Percentiles rank a stretch among this genome's conserved stretches.
Conservation (phyloP, 2,888 invertebrate genomes). For the Cantharis lateralis region DNA sequence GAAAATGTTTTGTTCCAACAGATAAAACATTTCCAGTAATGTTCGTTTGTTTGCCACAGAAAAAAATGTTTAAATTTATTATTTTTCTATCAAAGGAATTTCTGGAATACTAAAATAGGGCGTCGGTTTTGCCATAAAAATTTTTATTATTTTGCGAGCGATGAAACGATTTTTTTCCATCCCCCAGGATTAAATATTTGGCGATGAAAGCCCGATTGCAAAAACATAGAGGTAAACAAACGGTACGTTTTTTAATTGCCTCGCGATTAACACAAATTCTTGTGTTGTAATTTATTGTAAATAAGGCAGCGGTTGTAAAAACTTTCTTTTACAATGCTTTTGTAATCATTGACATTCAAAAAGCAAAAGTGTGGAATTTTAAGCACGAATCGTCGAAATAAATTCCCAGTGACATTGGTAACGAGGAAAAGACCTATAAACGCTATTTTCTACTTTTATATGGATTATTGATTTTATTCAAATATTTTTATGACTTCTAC, state of each 20-base stretch:
- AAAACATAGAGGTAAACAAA: neutral
- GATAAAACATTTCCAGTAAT: neutral
- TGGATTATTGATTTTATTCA: neutral
- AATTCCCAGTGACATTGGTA: neutral
- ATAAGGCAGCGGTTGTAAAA: neutral
- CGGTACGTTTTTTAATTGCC: neutral
- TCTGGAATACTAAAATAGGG: too few relatives aligned
- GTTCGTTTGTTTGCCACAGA: neutral
- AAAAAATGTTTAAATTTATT: neutral
- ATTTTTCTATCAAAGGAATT: neutral
- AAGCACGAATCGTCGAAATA: neutral
- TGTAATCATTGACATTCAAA: neutral
- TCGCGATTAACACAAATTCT: neutral
- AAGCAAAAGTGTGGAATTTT: neutral
- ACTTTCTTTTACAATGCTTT: neutral
- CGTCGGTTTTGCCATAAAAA: neutral
- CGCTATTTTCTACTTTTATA: neutral
- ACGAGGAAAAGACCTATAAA: neutral
- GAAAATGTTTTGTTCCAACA: neutral
- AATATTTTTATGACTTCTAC: neutral
- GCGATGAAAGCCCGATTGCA: neutral
- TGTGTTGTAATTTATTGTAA: neutral
- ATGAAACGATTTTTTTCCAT: neutral
- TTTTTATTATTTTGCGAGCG: neutral
- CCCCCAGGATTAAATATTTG: neutral